Percentiles rank a stretch among this genome's conserved stretches.
Conservation (phyloP, 2,888 invertebrate genomes). For the Trichacis sp. region DNA sequence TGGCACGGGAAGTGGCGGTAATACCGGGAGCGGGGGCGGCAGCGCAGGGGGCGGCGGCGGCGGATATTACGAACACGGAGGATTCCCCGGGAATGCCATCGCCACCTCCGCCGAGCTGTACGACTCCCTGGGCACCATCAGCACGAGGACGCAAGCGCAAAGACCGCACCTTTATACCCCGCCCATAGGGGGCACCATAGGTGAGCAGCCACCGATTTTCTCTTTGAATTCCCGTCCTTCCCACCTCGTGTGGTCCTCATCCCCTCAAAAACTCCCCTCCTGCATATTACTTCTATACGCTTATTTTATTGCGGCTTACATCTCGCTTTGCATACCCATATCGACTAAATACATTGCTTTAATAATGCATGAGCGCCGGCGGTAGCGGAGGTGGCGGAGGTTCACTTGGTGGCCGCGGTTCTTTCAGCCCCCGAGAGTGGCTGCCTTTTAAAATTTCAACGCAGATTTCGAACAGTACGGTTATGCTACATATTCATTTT, state of each 20-base stretch:
- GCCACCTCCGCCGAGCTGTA: slow-evolving; percentile 74
- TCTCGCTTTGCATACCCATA: slow-evolving; percentile 64
- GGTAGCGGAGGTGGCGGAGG: slow-evolving; percentile 66
- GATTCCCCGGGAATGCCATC: slow-evolving; percentile 67
- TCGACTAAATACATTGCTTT: slow-evolving; percentile 62
- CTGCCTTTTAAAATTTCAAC: slow-evolving; percentile 39
- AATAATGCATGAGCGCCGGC: slow-evolving; percentile 68
- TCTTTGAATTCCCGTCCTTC: slow-evolving; percentile 56
- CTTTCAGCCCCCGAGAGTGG: slow-evolving; percentile 47
- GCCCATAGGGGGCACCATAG: slow-evolving; percentile 79
- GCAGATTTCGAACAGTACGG: slow-evolving; percentile 30
- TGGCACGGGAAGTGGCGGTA: slow-evolving; percentile 66
- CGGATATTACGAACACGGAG: slow-evolving; percentile 68
- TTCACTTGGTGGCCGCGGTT: slow-evolving; percentile 62
- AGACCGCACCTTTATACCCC: slow-evolving; percentile 82
- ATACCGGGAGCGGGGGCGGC: slow-evolving; percentile 70
- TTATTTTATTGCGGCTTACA: slow-evolving; percentile 62
- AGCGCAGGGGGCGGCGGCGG: slow-evolving; percentile 66
- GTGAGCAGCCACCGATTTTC: slow-evolving; percentile 68
- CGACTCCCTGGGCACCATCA: slow-evolving; percentile 79
- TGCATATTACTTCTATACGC: slow-evolving; percentile 47
- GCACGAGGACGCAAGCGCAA: slow-evolving; percentile 81
- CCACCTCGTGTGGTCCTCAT: slow-evolving; percentile 32
- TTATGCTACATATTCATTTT: slow-evolving; percentile 43
- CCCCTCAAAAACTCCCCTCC: too few relatives aligned